Evolutionary conservation across 2,888 invertebrate species (phyloP), one percentile per base, ranked within the genome.

Genomic region (Parapristionchus giblindavisi): DNA sequence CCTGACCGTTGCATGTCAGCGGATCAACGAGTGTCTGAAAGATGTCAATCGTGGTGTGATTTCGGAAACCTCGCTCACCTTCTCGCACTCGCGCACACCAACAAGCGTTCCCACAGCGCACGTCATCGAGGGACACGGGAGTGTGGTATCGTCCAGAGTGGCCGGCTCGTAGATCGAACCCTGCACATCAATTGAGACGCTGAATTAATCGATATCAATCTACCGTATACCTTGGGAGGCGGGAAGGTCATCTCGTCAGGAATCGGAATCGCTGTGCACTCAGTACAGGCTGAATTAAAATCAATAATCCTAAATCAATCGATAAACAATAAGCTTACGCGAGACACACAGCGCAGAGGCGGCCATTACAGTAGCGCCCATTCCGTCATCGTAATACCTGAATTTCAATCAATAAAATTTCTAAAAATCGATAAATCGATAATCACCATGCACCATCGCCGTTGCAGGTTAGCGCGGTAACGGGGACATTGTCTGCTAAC

Each of bases 1-100:
- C 61, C n/a, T 54, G 14, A 17, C 61, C 61, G 61, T 61, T 61
- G 36, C 61, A 61, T 11, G 36, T 61, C 14, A 61, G 61, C 14
- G 34, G 14, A 8, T 11, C 34, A 6, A 21, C 34, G 61, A 61
- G 32, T 6, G 24, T 17, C 61, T 61, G 34, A 8, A 34, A 54
- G 6, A 24, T 14, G 11, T 14, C 43, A 14, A 43, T 8, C 43
- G 43, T 43, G 43, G 43, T 43, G 43, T 14, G 43, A 43, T 43
- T 43, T 43, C 11, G 43, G 8, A 43, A 43, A 17, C 17, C 43
- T 43, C 43, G 43, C 43, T 43, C 43, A 43, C 43, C 43, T 43
- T 43, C 43, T 43, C 43, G 43, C 43, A 43, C 43, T 43, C 43
- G 8, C 43, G 43, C 43, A 43, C 43, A 43, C 43, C 43, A 43